Percentiles rank a stretch among this genome's conserved stretches.
These are phyloP conservation scores for Cosmorhoe ocellata DNA, from an alignment of 2,888 invertebrate species.

Conservation along the genomic window DNA sequence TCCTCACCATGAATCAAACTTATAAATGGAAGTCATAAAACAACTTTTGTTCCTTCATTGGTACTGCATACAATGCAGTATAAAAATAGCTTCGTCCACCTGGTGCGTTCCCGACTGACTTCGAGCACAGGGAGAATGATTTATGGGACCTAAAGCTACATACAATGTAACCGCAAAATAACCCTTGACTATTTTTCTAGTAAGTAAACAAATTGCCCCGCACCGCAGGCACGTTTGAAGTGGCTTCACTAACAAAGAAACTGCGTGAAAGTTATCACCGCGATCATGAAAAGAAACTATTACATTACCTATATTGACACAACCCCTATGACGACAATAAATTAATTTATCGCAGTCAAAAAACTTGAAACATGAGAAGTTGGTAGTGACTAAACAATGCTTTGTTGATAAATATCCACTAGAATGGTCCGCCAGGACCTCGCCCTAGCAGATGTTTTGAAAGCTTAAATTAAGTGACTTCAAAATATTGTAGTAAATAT, in stretches of 20 bases:
- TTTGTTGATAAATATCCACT: slow-evolving; percentile 39
- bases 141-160: slow-evolving; percentile 62
- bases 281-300: slow-evolving; percentile 32
- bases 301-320: slow-evolving; percentile 44
- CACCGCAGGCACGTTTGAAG: slow-evolving; percentile 51
- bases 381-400: slow-evolving; percentile 33
- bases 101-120: slow-evolving; percentile 63
- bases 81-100: slow-evolving; percentile 75
- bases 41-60: slow-evolving; percentile 68
- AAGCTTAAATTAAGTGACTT: slow-evolving; percentile 8
- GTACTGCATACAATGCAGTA: slow-evolving; percentile 62
- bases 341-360: slow-evolving; percentile 48
- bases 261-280: slow-evolving; percentile 34
- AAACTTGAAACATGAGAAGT: slow-evolving; percentile 37
- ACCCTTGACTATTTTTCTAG: slow-evolving; percentile 71
- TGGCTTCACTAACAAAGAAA: slow-evolving; percentile 33
- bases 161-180: slow-evolving; percentile 76
- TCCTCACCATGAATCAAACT: slow-evolving; percentile 60
- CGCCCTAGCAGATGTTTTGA: slow-evolving; percentile 14
- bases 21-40: slow-evolving; percentile 72
- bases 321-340: slow-evolving; percentile 49
- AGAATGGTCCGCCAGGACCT: slow-evolving; percentile 22
- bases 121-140: slow-evolving; percentile 67
- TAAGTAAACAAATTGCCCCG: slow-evolving; percentile 59
- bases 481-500: no score